Percentiles rank a stretch among this genome's conserved stretches.
These are phyloP conservation scores for Maccullochella peelii DNA, from an alignment of 2,113 vertebrate species.

Conservation along the genomic window DNA sequence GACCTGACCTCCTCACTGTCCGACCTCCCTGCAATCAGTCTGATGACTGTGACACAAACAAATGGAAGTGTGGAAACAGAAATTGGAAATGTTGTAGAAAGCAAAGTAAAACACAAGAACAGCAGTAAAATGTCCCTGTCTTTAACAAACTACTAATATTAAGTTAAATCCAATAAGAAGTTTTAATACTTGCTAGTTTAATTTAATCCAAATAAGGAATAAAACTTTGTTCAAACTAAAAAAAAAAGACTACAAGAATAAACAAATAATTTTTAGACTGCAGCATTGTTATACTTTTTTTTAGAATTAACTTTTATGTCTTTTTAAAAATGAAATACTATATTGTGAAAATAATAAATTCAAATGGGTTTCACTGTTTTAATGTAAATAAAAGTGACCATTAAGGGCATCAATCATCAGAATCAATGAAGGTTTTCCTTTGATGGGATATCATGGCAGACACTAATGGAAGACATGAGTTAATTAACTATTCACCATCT, in stretches of 20 bases:
- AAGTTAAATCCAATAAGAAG: not conserved
- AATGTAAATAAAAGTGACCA: not conserved
- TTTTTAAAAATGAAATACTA: not conserved
- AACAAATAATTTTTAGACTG: not conserved
- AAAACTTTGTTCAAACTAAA: no score
- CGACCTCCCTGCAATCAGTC: not conserved
- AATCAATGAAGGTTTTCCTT: not conserved
- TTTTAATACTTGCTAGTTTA: not conserved
- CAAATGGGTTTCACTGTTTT: not conserved
- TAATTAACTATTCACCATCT: not conserved
- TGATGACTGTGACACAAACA: not conserved
- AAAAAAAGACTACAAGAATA: not conserved
- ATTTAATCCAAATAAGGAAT: not conserved
- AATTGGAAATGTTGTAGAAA: not conserved
- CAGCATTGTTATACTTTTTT: no score
- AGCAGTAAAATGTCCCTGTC: not conserved
- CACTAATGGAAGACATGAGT: not conserved
- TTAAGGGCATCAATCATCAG: not conserved
- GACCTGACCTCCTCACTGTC: not conserved
- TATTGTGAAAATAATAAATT: not conserved
- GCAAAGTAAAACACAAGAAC: not conserved
- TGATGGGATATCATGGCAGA: not conserved
- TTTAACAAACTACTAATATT: not conserved
- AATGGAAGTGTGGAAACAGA: not conserved
- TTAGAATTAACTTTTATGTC: not conserved